A percentile compares a stretch with the other conserved stretches of the same genome.
These are phyloP conservation scores for Amphiprion percula DNA, from an alignment of 2,113 vertebrate genomes.

Conservation along the genomic window DNA sequence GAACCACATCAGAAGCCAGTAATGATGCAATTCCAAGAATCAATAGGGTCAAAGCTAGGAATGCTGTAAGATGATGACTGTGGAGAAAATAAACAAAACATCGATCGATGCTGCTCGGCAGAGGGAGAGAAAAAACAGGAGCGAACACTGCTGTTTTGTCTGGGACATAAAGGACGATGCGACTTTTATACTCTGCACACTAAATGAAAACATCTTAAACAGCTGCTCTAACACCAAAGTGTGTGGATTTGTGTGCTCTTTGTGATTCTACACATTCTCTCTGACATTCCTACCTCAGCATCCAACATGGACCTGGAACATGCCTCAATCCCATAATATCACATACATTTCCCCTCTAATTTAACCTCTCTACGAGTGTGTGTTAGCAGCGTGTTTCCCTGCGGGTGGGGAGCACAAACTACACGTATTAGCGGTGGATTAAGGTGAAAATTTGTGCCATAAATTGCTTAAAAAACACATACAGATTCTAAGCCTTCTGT, in stretches of 20 bases:
- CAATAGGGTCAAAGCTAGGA: conserved; percentile 33
- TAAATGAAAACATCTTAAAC: conserved; percentile 20
- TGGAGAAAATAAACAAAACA: neutral
- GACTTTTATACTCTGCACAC: conserved; percentile 29
- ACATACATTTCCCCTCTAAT: conserved; percentile 72
- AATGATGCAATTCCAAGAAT: conserved; percentile 46
- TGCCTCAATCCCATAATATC: conserved; percentile 55
- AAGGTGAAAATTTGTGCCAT: too few species aligned
- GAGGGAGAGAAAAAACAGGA: conserved; percentile 12
- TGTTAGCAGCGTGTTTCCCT: accelerated
- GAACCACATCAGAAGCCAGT: neutral
- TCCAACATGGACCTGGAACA: conserved; percentile 42
- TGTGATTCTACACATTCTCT: conserved; percentile 43
- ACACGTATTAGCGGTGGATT: too few species aligned
- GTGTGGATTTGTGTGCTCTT: conserved; percentile 21
- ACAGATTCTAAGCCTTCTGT: too few species aligned
- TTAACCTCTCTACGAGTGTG: neutral
- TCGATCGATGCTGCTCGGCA: neutral
- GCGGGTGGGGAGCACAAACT: too few species aligned
- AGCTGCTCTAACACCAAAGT: conserved; percentile 7
- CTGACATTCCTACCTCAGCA: conserved; percentile 26
- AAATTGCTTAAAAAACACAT: too few species aligned
- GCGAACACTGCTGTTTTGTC: conserved; percentile 8
- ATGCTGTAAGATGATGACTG: conserved; percentile 30
- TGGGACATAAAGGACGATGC: neutral